These are phyloP conservation scores for Philhelius pedissequus DNA, from an alignment of 2,888 invertebrate species.

Conservation along the genomic window DNA sequence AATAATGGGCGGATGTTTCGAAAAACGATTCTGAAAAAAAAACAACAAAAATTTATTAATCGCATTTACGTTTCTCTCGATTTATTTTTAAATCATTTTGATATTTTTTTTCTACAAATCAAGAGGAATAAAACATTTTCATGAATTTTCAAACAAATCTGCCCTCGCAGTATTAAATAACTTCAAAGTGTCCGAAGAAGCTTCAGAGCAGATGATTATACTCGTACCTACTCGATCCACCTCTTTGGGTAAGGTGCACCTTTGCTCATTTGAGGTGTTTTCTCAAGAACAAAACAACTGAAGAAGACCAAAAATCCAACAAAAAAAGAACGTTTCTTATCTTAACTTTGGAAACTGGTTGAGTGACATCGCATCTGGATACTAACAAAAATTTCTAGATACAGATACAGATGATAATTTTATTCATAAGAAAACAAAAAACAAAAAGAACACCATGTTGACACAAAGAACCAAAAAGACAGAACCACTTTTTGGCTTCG, in stretches of 20 bases:
- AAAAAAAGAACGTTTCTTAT: conserved; percentile 21
- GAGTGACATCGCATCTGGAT: conserved; percentile 58
- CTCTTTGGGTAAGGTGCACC: conserved; percentile 53
- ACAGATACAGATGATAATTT: conserved; percentile 45
- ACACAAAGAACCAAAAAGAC: conserved; percentile 57
- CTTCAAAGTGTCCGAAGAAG: conserved; percentile 22
- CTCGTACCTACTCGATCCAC: too few relatives aligned
- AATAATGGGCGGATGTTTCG: conserved; percentile 37
- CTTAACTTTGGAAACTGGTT: conserved; percentile 39
- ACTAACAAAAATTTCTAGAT: conserved; percentile 43
- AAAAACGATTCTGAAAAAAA: conserved; percentile 55
- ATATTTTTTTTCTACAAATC: conserved; percentile 22
- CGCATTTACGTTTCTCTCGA: conserved; percentile 6
- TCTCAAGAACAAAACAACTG: not conserved
- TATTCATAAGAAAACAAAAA: conserved; percentile 35
- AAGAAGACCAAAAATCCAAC: not conserved
- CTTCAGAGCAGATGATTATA: conserved; percentile 1
- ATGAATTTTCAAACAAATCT: conserved; percentile 3
- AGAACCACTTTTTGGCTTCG: conserved; percentile 29
- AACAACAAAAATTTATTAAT: conserved; percentile 4
- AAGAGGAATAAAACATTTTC: not conserved
- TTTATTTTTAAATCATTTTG: conserved; percentile 25
- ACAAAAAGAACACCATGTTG: conserved; percentile 20
- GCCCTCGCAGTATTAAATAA: conserved; percentile 40
- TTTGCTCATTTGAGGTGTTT: not conserved